Percentiles rank a stretch among this genome's conserved stretches.
Evolutionary conservation across 2,888 invertebrate genomes (phyloP).

Genomic region (Patella caerulea): DNA sequence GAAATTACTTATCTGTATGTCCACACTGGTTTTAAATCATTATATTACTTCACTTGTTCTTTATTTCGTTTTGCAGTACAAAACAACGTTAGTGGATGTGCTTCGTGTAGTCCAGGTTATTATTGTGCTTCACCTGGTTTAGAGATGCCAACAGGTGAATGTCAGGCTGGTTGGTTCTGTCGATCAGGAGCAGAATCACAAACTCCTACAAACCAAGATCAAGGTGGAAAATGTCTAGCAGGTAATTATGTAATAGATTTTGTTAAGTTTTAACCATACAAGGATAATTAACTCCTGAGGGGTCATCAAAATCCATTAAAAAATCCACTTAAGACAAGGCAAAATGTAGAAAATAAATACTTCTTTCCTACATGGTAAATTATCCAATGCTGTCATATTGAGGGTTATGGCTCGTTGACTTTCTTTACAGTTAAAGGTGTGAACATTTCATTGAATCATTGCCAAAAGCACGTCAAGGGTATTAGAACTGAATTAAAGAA

Average conservation of each 20-base stretch:
- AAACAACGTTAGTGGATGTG: conserved; percentile 51
- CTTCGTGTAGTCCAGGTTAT: conserved; percentile 55
- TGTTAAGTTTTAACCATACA: background rate
- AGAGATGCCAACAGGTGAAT: conserved; percentile 49
- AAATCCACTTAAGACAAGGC: no score
- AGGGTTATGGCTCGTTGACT: no score
- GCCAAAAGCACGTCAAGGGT: no score
- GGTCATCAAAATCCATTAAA: no score
- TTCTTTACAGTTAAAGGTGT: no score
- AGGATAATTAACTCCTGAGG: background rate
- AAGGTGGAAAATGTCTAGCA: conserved; percentile 64
- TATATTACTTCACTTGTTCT: background rate
- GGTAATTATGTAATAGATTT: conserved; percentile 41
- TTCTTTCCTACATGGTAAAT: no score
- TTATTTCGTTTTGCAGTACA: conserved; percentile 46
- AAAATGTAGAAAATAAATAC: no score
- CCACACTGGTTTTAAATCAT: no score
- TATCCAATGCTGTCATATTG: no score
- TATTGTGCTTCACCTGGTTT: conserved; percentile 60
- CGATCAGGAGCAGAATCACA: conserved; percentile 54
- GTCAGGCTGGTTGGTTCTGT: conserved; percentile 65
- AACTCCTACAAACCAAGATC: conserved; percentile 58
- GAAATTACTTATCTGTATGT: no score
- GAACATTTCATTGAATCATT: no score
- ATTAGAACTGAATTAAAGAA: no score